Conservation (phyloP, 2,113 vertebrate species). For the Seriola quinqueradiata region DNA sequence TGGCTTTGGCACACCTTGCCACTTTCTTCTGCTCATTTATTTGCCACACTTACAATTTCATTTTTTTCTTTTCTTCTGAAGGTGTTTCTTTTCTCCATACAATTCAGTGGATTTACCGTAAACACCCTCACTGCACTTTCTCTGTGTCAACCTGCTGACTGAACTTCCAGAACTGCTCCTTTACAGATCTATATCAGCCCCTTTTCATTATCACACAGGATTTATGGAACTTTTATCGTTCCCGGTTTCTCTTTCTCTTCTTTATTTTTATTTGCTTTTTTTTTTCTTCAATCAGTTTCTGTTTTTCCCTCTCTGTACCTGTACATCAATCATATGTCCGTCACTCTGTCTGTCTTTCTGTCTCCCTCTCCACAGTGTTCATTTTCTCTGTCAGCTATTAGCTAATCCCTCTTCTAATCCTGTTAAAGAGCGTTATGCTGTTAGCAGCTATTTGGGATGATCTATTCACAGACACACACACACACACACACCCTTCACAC, state of each 20-base stretch:
- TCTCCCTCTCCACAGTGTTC: constrained; percentile 47
- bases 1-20: constrained; percentile 34
- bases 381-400: constrained; percentile 80
- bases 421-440: constrained; percentile 84
- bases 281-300: background rate
- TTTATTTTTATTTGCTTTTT: background rate
- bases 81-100: constrained; percentile 31
- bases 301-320: constrained; percentile 24
- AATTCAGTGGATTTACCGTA: constrained; percentile 38
- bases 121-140: constrained; percentile 11
- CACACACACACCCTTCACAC: constrained; percentile 30
- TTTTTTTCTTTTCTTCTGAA: constrained; percentile 7
- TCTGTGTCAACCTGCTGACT: constrained; percentile 17
- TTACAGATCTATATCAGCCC: constrained; percentile 30
- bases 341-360: constrained; percentile 55
- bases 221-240: constrained; percentile 29
- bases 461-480: constrained; percentile 61
- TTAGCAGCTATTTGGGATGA: constrained; percentile 86
- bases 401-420: constrained; percentile 86
- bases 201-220: constrained; percentile 33
- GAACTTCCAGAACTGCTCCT: constrained; percentile 26
- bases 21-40: constrained; percentile 61
- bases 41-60: constrained; percentile 38
- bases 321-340: constrained; percentile 15
- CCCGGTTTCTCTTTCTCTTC: background rate